These are phyloP conservation scores for Dreissena polymorpha DNA, from an alignment of 1,140 invertebrate species.

Conservation along the genomic window DNA sequence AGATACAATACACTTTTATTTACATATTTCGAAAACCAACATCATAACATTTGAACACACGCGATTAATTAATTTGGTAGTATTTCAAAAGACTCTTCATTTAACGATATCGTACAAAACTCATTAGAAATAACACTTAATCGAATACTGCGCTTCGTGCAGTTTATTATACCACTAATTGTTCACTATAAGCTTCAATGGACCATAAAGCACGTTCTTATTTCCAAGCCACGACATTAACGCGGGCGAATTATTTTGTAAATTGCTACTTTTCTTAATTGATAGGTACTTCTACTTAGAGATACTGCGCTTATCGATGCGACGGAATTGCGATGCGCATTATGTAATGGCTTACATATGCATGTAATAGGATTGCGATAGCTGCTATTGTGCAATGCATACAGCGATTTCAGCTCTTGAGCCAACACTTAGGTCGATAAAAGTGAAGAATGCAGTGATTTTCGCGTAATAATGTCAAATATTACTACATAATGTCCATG, in stretches of 20 bases:
- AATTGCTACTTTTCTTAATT: conserved; percentile 53
- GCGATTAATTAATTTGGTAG: background rate
- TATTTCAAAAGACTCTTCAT: background rate
- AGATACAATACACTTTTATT: too few relatives aligned
- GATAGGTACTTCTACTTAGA: conserved; percentile 29
- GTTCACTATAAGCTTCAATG: background rate
- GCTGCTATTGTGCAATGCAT: too few relatives aligned
- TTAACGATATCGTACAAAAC: conserved; percentile 10
- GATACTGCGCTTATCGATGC: conserved; percentile 18
- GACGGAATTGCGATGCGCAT: conserved; percentile 18
- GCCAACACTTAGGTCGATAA: too few relatives aligned
- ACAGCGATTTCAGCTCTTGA: too few relatives aligned
- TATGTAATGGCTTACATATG: conserved; percentile 50
- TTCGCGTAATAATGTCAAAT: too few relatives aligned
- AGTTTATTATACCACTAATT: conserved; percentile 7
- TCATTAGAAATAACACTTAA: conserved; percentile 14
- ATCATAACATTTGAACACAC: too few relatives aligned
- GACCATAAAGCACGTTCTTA: too few relatives aligned
- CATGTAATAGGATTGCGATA: background rate
- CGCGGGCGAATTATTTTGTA: conserved; percentile 46
- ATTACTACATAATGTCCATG: too few relatives aligned
- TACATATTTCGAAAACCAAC: too few relatives aligned
- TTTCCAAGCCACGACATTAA: conserved; percentile 18
- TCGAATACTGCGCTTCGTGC: conserved; percentile 17
- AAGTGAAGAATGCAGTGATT: too few relatives aligned